A percentile compares a stretch with the other conserved stretches of the same genome.
Evolutionary conservation across 2,113 vertebrate genomes (phyloP).

Genomic region (Diphyllodes magnificus): DNA sequence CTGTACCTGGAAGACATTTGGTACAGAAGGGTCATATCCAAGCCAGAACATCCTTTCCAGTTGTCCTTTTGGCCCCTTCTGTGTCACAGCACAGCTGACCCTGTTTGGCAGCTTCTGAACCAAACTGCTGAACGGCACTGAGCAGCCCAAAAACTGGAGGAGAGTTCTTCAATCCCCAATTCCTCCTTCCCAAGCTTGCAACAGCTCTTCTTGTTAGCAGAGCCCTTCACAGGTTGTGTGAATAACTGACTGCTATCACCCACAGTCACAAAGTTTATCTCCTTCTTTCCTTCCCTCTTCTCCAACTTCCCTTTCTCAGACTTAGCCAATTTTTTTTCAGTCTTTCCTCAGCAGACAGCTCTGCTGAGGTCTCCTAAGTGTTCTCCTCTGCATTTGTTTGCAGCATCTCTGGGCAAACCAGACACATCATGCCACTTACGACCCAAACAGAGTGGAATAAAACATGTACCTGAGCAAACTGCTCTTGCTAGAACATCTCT

Average conservation of each 20-base stretch:
- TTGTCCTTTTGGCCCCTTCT: neutral
- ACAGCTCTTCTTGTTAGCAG: neutral
- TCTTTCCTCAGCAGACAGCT: neutral
- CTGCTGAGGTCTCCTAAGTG: neutral
- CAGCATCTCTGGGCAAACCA: neutral
- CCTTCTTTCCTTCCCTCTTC: neutral
- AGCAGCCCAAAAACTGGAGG: neutral
- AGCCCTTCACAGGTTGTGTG: neutral
- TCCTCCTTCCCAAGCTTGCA: neutral
- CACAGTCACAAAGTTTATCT: neutral
- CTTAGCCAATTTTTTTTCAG: neutral
- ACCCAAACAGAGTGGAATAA: neutral
- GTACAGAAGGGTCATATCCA: neutral
- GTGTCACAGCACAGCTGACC: neutral
- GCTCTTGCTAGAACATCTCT: neutral
- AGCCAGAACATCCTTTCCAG: neutral
- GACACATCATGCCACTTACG: rapidly evolving
- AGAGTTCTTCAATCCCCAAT: neutral
- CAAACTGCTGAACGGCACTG: neutral
- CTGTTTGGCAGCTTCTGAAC: neutral
- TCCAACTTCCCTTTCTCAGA: neutral
- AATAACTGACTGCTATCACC: neutral
- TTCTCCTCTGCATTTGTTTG: neutral
- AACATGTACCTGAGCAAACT: neutral
- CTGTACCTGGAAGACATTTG: neutral